phyloP scores from a whole-genome alignment of 2,113 vertebrate species.

The human region GRCh38 chr3:11625001-11625500 shows the following conservation, averaged over 20 bases:
- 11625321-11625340: constrained; percentile 35
- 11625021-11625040: constrained; percentile 63
- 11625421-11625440: not conserved
- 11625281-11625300: not conserved
- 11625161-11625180: not conserved
- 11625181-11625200: constrained; percentile 21
- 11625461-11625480: not conserved
- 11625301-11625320: not conserved
- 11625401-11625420: not conserved
- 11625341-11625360: not conserved
- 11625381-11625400: not conserved
- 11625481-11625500: not conserved
- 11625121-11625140: constrained; percentile 59
- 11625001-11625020: constrained; percentile 32
- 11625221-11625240: not conserved
- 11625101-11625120: not conserved
- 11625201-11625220: constrained; percentile 48
- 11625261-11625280: not conserved
- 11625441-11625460: not conserved
- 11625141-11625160: not conserved
- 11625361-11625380: not conserved
- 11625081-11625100: constrained; percentile 56
- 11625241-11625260: not conserved
- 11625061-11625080: constrained; percentile 60
- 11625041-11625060: constrained; percentile 50